phyloP scores from a whole-genome alignment of 2,888 invertebrate species.

The Tinea trinotella region DNA sequence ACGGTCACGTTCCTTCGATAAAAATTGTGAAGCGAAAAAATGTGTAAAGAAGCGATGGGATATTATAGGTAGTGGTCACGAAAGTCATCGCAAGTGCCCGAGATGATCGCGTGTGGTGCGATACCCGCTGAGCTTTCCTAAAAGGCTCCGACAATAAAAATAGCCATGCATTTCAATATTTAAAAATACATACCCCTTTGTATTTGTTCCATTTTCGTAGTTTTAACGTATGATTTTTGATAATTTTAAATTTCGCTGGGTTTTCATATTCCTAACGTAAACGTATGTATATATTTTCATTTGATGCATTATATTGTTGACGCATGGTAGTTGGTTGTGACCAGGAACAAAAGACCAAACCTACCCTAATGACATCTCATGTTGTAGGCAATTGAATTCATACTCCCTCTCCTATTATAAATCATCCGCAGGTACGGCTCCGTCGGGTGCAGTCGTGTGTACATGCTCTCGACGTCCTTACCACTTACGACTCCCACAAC shows the following conservation, averaged over 20 bases:
- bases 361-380: slow-evolving; percentile 11
- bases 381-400: slow-evolving; percentile 54
- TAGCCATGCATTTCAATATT: not conserved
- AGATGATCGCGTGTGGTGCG: slow-evolving; percentile 50
- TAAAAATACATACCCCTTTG: not conserved
- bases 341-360: slow-evolving; percentile 9
- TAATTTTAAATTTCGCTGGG: too few relatives aligned
- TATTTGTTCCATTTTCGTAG: too few relatives aligned
- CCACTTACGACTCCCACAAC: not conserved
- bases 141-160: slow-evolving; percentile 34
- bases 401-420: slow-evolving; percentile 62
- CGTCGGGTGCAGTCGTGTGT: slow-evolving; percentile 54
- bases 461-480: slow-evolving; percentile 30
- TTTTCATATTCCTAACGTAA: too few relatives aligned
- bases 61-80: slow-evolving; percentile 61
- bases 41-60: slow-evolving; percentile 42
- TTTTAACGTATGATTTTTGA: too few relatives aligned
- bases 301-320: too few relatives aligned
- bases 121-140: slow-evolving; percentile 52
- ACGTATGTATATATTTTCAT: too few relatives aligned
- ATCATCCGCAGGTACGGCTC: slow-evolving; percentile 66
- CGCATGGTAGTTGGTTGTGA: not conserved
- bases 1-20: slow-evolving; percentile 45
- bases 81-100: slow-evolving; percentile 35
- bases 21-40: slow-evolving; percentile 47